phyloP scores from a whole-genome alignment of 2,113 vertebrate genomes.

The Muntiacus muntjak region DNA sequence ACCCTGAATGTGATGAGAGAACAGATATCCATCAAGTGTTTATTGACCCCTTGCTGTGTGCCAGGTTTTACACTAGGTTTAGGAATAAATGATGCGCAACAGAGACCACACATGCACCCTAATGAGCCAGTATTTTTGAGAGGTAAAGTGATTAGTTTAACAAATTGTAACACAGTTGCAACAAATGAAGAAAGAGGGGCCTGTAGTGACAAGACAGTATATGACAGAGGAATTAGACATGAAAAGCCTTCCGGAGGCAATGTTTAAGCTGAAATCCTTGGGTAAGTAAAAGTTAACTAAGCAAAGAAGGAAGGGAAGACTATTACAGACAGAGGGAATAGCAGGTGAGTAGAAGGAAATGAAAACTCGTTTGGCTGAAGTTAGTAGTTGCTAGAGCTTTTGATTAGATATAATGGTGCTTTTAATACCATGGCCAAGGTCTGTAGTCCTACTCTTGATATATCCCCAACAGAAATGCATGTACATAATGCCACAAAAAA shows the following conservation, averaged over 20 bases:
- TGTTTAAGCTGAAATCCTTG: not conserved
- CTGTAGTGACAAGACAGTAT: not conserved
- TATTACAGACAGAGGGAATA: not conserved
- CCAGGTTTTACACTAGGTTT: not conserved
- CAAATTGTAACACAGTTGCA: not conserved
- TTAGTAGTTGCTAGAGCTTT: not conserved
- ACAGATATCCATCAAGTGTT: not conserved
- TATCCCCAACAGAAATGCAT: not conserved
- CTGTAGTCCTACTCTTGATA: not conserved
- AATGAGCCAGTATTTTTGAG: not conserved
- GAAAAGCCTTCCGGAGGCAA: not conserved
- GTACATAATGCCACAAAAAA: not conserved
- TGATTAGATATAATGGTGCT: not conserved
- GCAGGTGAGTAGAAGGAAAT: not conserved
- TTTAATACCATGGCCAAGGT: not conserved
- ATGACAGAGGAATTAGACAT: not conserved
- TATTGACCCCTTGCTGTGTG: not conserved
- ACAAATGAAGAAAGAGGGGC: not conserved
- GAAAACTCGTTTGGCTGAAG: not conserved
- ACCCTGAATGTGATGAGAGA: not conserved
- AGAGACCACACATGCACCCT: not conserved
- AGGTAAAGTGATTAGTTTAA: not conserved
- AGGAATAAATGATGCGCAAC: not conserved
- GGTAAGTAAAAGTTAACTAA: conserved; percentile 26
- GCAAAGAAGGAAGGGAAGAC: not conserved